Base-by-base conservation (phyloP, 2,113 vertebrate genomes). In the Delphinus delphis region DNA sequence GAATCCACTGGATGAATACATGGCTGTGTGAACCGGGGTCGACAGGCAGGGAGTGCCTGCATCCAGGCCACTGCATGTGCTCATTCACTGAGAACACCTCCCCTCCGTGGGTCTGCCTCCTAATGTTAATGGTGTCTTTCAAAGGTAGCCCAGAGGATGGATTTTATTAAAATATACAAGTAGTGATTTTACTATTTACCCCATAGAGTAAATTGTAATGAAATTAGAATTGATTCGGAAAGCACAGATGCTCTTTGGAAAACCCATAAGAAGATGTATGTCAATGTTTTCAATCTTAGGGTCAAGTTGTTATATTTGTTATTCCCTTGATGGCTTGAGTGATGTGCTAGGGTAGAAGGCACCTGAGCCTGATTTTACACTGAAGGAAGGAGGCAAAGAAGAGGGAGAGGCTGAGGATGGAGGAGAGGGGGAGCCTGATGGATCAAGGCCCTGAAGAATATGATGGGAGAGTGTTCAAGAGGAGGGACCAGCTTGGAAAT, bases 131-230 rank as follows among this genome's bases (percentile, higher is more conserved):
- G 23, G 31, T 31, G 21, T 5, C 41, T 76, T 73, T 63, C 8
- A 55, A 2, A 38, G 50, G 18, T 21, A 53, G 65, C 15, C n/a
- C 36, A 13, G 14, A 68, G 13, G 47, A 53, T 5, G 76, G n/a
- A 44, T 62, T 95, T 91, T 74, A 74, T 83, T 91, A 68, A 84
- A 60, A 65, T 60, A 60, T 55, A 41, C 58, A 21, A 60, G 58
- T 13, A 71, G 26, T 63, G 10, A 44, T 77, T 73, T 67, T 50
- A 8, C 10, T 90, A 25, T 62, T 62, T n/a, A 18, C 18, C 28
- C 44, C 38, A 53, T 58, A 67, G 13, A 74, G 18, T 73, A 87
- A 62, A 38, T 81, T 74, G 18, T 63, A 25, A 77, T 55, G n/a
- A 68, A 83, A 28, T 88, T 71, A 74, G 41, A 81, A 60, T 65